Evolutionary conservation across 2,797 vertebrate genomes (phyloP).

Genomic region (Pogonophryne albipinna): DNA sequence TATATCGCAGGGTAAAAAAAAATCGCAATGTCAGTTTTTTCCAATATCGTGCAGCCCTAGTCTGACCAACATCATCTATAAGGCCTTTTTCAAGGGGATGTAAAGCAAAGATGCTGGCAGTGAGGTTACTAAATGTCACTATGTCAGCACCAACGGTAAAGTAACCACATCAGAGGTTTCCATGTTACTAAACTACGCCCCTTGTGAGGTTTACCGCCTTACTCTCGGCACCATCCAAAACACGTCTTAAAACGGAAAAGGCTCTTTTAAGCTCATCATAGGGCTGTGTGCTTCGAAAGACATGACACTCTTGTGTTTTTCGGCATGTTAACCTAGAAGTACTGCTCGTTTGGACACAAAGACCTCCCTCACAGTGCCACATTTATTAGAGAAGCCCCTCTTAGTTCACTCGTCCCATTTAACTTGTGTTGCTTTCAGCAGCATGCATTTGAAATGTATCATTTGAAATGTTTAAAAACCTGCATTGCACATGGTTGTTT

Average conservation of each 20-base stretch:
- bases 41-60: too few relatives aligned
- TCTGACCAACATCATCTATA: background rate
- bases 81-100: slow-evolving; percentile 7
- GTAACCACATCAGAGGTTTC: slow-evolving; percentile 34
- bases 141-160: background rate
- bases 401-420: slow-evolving; percentile 41
- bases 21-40: too few relatives aligned
- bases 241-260: slow-evolving; percentile 48
- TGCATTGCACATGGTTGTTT: slow-evolving; percentile 43
- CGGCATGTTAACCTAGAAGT: slow-evolving; percentile 76
- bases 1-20: too few relatives aligned
- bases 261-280: slow-evolving; percentile 11
- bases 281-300: slow-evolving; percentile 39
- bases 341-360: slow-evolving; percentile 41
- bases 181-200: slow-evolving; percentile 20
- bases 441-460: slow-evolving; percentile 67
- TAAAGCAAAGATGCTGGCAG: slow-evolving; percentile 4
- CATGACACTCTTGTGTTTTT: slow-evolving; percentile 34
- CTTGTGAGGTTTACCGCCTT: slow-evolving; percentile 35
- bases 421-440: slow-evolving; percentile 55
- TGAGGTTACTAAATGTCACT: slow-evolving; percentile 3
- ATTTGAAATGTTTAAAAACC: slow-evolving; percentile 52
- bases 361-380: slow-evolving; percentile 43
- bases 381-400: slow-evolving; percentile 17
- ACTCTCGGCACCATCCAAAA: slow-evolving; percentile 77